Conservation (phyloP, 2,797 vertebrate genomes). For the Anniella stebbinsi region DNA sequence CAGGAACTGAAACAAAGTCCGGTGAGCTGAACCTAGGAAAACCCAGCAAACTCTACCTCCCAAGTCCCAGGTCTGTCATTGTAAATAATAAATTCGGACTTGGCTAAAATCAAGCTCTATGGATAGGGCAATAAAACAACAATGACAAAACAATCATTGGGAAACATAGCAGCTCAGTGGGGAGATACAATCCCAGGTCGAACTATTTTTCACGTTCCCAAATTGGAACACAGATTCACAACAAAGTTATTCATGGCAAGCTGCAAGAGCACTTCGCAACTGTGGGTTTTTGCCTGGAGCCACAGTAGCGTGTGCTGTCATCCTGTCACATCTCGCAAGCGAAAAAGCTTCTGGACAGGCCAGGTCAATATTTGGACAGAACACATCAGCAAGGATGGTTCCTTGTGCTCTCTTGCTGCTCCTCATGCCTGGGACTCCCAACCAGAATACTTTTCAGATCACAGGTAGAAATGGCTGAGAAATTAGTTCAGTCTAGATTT, state of each 20-base stretch:
- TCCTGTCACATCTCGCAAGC: not conserved
- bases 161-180: not conserved
- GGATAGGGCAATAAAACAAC: not conserved
- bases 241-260: not conserved
- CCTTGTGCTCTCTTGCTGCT: not conserved
- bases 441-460: not conserved
- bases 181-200: not conserved
- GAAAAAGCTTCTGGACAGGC: not conserved
- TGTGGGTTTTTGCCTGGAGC: not conserved
- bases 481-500: not conserved
- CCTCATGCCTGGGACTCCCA: no score
- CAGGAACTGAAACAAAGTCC: no score
- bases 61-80: not conserved
- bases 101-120: not conserved
- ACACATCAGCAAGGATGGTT: not conserved
- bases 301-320: not conserved
- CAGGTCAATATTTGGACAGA: constrained; percentile 11
- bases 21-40: no score
- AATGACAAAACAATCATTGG: no score
- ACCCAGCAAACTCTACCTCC: no score
- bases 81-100: not conserved
- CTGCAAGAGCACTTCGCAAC: not conserved
- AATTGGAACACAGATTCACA: not conserved
- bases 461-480: not conserved
- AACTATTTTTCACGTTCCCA: not conserved